phyloP scores from a whole-genome alignment of 2,797 vertebrate species.

The Helostoma temminkii region DNA sequence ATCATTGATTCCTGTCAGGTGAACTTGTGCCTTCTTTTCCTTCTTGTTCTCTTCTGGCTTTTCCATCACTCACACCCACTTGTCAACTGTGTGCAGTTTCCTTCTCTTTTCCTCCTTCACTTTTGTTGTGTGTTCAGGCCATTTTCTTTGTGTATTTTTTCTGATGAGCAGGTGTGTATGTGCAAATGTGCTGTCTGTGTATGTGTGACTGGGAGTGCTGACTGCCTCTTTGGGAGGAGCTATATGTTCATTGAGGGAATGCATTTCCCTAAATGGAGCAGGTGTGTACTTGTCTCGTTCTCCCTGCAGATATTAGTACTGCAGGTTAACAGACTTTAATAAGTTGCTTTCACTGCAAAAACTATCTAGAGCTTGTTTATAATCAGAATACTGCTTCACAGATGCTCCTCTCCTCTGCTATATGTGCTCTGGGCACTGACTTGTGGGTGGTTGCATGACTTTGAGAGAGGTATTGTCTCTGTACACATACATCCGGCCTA shows the following conservation, averaged over 20 bases:
- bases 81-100: neutral
- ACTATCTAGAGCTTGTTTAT: slow-evolving; percentile 62
- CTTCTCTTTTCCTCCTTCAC: slow-evolving; percentile 10
- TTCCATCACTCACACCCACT: slow-evolving; percentile 43
- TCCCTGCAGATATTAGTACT: slow-evolving; percentile 72
- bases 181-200: neutral
- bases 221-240: slow-evolving; percentile 58
- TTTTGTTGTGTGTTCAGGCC: slow-evolving; percentile 1
- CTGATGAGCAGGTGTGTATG: slow-evolving; percentile 1
- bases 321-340: slow-evolving; percentile 80
- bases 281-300: slow-evolving; percentile 69
- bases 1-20: slow-evolving; percentile 46
- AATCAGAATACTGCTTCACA: slow-evolving; percentile 35
- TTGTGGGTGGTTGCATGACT: slow-evolving; percentile 20
- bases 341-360: slow-evolving; percentile 59
- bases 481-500: slow-evolving; percentile 15
- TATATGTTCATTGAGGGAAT: slow-evolving; percentile 56
- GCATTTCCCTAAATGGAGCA: slow-evolving; percentile 64
- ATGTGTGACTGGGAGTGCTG: slow-evolving; percentile 28
- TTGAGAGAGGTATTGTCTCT: slow-evolving; percentile 13
- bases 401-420: slow-evolving; percentile 35
- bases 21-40: slow-evolving; percentile 23
- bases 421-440: slow-evolving; percentile 20
- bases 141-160: slow-evolving; percentile 41
- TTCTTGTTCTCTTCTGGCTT: slow-evolving; percentile 17